These are phyloP conservation scores for Zele albiditarsus DNA, from an alignment of 2,888 invertebrate genomes.

Conservation along the genomic window DNA sequence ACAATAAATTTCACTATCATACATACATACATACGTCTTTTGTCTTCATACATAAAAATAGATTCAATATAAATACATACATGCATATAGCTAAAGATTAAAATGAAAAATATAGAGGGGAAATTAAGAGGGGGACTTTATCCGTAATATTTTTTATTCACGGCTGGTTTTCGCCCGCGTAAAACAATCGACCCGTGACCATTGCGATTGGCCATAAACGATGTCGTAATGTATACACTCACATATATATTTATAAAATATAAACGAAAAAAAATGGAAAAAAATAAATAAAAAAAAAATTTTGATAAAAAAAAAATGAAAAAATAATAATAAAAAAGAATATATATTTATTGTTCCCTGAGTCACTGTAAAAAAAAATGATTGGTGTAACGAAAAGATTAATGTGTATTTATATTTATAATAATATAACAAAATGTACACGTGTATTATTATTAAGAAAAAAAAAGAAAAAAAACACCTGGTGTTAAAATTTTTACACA, in stretches of 20 bases:
- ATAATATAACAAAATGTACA: too few species aligned
- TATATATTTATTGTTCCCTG: constrained; percentile 10
- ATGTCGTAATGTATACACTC: constrained; percentile 1
- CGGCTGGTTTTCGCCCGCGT: constrained; percentile 52
- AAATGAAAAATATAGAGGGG: background rate
- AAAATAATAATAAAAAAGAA: too few species aligned
- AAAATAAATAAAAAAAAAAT: too few species aligned
- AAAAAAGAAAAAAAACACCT: too few species aligned
- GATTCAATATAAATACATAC: background rate
- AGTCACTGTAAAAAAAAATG: background rate
- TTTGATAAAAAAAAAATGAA: too few species aligned
- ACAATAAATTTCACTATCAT: background rate
- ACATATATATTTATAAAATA: background rate
- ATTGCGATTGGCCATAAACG: background rate
- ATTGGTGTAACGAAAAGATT: too few species aligned
- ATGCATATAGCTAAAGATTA: background rate
- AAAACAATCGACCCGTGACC: constrained; percentile 46
- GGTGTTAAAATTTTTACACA: too few species aligned
- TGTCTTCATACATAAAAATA: background rate
- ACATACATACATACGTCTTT: background rate
- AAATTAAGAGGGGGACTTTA: constrained; percentile 2
- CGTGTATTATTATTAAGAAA: too few species aligned
- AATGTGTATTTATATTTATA: too few species aligned
- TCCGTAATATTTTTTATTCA: constrained; percentile 47
- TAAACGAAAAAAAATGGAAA: too few species aligned